A percentile compares a stretch with the other conserved stretches of the same genome.
phyloP scores from a whole-genome alignment of 2,888 invertebrate genomes.

The Orthonevra nobilis region DNA sequence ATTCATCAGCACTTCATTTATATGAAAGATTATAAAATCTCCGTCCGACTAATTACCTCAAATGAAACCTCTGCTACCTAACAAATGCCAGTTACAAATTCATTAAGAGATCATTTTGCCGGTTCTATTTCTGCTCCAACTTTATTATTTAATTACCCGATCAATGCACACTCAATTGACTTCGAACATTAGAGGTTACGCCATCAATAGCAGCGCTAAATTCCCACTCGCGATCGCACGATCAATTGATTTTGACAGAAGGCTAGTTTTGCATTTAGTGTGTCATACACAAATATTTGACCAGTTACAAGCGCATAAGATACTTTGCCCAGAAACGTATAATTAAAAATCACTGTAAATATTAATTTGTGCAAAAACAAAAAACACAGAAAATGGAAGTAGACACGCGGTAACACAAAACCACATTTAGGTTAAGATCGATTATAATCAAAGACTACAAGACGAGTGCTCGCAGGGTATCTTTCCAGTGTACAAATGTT shows the following conservation, averaged over 20 bases:
- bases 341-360: constrained; percentile 64
- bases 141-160: constrained; percentile 68
- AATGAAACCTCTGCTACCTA: constrained; percentile 45
- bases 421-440: constrained; percentile 78
- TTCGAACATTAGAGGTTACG: constrained; percentile 44
- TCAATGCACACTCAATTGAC: constrained; percentile 68
- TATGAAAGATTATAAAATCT: constrained; percentile 46
- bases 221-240: constrained; percentile 1
- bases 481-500: constrained; percentile 54
- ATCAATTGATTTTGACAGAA: constrained; percentile 65
- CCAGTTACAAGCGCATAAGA: constrained; percentile 7
- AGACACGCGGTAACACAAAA: constrained; percentile 18
- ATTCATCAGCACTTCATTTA: constrained; percentile 65
- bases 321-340: constrained; percentile 36
- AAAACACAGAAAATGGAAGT: no score
- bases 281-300: constrained; percentile 45
- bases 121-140: constrained; percentile 1
- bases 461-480: constrained; percentile 22
- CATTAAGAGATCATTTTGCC: constrained; percentile 40
- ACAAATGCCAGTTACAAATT: constrained; percentile 63
- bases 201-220: constrained; percentile 21
- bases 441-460: constrained; percentile 73
- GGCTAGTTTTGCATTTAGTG: constrained; percentile 46
- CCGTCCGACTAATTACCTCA: constrained; percentile 64
- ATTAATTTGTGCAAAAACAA: constrained; percentile 33